Base-by-base conservation (phyloP, 2,888 invertebrate genomes). In the Oscheius sp. region DNA sequence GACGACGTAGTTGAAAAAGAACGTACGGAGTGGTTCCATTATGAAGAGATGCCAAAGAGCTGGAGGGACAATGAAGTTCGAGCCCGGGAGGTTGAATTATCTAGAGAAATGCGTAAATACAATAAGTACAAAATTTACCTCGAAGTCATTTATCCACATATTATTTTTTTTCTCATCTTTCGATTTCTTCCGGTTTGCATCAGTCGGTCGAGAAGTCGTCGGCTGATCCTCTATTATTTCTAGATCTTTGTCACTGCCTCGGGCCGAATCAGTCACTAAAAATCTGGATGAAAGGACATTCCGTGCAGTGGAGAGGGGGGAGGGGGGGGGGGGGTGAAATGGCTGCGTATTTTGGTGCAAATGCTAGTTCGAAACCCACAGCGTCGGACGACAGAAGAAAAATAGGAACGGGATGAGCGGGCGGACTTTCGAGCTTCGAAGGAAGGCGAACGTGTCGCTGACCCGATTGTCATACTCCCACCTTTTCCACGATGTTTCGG, bases 41-140 rank as follows among this genome's bases (percentile, higher is more conserved):
- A 20, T 41, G 41, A 41, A 41, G 41, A 6, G 41, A 41, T 14
- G 41, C n/a, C 41, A 41, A 61, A 1, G 72, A 69, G 2, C 74
- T 72, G 17, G 66, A 22, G 0, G 81, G 72, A 44, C 77, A 79
- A 51, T 85, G 83, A 8, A 20, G 41, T 2, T 78, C 75, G 26
- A 82, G 51, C 6, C 77, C 79, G 1, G 82, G 80, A 1, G 84
- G 84, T n/a, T 63, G 56, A 24, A 71, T 44, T 12, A 84, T 56
- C 65, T 70, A 41, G n/a, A n/a, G n/a, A n/a, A n/a, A n/a, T n/a
- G n/a, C n/a, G n/a, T n/a, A n/a, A n/a, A n/a, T n/a, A n/a, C n/a
- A n/a, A n/a, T n/a, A n/a, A n/a, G n/a, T n/a, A n/a, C n/a, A n/a
- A n/a, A n/a, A n/a, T n/a, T n/a, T n/a, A 41, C 45, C 59, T 28